Conservation (phyloP, 1,140 invertebrate genomes). For the Euwallacea similis region DNA sequence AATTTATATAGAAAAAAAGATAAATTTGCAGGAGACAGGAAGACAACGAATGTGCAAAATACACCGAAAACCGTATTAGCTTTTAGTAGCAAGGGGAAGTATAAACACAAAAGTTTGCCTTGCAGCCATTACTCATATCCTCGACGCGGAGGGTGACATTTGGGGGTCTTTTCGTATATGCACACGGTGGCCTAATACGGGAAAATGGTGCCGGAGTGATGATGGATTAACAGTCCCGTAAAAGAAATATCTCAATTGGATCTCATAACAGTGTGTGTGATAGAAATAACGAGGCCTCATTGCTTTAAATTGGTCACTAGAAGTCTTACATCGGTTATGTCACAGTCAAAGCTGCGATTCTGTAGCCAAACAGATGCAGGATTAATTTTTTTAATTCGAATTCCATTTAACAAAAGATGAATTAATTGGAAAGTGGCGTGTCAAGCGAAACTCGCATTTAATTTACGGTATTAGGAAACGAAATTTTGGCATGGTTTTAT, state of each 20-base stretch:
- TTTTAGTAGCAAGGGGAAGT: slow-evolving; percentile 29
- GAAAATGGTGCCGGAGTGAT: slow-evolving; percentile 34
- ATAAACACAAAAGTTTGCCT: slow-evolving; percentile 37
- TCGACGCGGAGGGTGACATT: slow-evolving; percentile 24
- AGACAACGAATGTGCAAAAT: slow-evolving; percentile 13
- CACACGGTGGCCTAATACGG: slow-evolving; percentile 32
- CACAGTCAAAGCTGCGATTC: too few species aligned
- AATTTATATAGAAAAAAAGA: not conserved
- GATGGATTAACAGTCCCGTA: slow-evolving; percentile 24
- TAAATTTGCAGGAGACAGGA: not conserved
- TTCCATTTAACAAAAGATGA: slow-evolving; percentile 45
- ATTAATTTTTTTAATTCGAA: too few species aligned
- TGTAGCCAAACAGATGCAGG: too few species aligned
- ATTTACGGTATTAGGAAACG: slow-evolving; percentile 50
- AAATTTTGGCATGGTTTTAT: slow-evolving; percentile 54
- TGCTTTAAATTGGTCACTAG: too few species aligned
- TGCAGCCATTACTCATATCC: slow-evolving; percentile 30
- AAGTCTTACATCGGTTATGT: too few species aligned
- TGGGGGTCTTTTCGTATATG: slow-evolving; percentile 30
- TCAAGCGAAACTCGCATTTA: slow-evolving; percentile 46
- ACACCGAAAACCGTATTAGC: slow-evolving; percentile 30
- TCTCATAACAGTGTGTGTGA: too few species aligned
- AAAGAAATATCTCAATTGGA: too few species aligned
- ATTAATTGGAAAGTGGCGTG: slow-evolving; percentile 51
- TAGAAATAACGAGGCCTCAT: too few species aligned